Conservation (phyloP, 2,797 vertebrate species). For the Gambelia wislizenii region DNA sequence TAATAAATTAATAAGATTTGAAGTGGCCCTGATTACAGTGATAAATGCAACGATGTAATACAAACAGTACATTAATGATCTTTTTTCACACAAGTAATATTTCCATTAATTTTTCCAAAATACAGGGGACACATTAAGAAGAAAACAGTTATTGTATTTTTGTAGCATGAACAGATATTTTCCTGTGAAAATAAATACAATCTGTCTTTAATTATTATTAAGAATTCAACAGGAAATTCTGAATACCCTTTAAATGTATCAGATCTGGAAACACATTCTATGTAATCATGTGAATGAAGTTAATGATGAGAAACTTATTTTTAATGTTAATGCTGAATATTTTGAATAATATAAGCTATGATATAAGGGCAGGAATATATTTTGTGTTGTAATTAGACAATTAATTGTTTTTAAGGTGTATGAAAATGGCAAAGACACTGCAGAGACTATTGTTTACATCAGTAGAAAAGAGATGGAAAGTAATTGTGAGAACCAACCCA, state of each 20-base stretch:
- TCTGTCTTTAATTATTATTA: background rate
- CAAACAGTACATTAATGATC: background rate
- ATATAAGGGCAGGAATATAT: background rate
- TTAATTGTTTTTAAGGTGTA: slow-evolving; percentile 60
- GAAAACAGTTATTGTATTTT: background rate
- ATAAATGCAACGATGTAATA: background rate
- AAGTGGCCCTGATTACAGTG: background rate
- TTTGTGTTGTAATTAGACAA: background rate
- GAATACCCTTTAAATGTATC: background rate
- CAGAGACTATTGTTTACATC: slow-evolving; percentile 53
- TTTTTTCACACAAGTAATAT: background rate
- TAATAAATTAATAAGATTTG: no score
- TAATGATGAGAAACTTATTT: background rate
- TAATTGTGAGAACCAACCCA: slow-evolving; percentile 32
- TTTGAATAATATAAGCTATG: background rate
- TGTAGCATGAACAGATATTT: background rate
- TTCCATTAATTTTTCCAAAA: background rate
- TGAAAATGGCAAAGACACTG: slow-evolving; percentile 57
- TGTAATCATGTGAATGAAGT: background rate
- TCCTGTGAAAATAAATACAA: background rate
- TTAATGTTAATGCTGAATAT: background rate
- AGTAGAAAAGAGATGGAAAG: slow-evolving; percentile 54
- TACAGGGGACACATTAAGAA: background rate
- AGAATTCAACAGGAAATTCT: background rate
- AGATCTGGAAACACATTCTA: background rate